These are phyloP conservation scores for Heliornis fulica DNA, from an alignment of 2,113 vertebrate genomes.

Conservation along the genomic window DNA sequence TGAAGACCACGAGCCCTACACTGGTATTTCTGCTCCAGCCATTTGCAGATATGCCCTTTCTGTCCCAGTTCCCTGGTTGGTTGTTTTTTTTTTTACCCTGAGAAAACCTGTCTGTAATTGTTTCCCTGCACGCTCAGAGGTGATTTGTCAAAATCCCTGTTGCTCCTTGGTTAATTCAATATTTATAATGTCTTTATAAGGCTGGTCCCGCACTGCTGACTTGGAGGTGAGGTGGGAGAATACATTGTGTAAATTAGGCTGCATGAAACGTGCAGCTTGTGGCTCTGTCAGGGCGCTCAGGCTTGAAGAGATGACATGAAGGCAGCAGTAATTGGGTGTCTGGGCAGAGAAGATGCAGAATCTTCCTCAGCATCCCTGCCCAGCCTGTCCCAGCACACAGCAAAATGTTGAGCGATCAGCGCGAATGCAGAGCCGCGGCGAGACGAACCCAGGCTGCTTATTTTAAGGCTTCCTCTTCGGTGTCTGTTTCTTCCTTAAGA, in stretches of 20 bases:
- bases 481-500: not conserved
- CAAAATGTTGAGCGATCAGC: not conserved
- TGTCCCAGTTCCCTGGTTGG: not conserved
- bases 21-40: not conserved
- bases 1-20: not conserved
- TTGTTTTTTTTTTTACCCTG: not conserved
- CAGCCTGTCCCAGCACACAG: not conserved
- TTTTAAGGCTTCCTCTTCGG: not conserved
- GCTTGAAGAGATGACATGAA: not conserved
- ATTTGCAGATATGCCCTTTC: not conserved
- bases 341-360: not conserved
- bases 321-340: not conserved
- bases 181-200: slow-evolving; percentile 15
- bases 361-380: not conserved
- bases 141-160: not conserved
- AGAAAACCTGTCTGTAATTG: not conserved
- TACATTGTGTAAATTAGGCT: not conserved
- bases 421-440: not conserved
- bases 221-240: not conserved
- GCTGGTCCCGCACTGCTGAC: not conserved
- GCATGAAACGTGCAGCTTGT: accelerated
- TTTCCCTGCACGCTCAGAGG: not conserved
- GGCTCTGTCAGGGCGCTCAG: not conserved
- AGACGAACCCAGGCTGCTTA: not conserved
- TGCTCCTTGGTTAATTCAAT: not conserved